Evolutionary conservation across 2,113 vertebrate species (phyloP), one percentile per base, ranked within the genome.

Genomic region (Thomomys bottae): DNA sequence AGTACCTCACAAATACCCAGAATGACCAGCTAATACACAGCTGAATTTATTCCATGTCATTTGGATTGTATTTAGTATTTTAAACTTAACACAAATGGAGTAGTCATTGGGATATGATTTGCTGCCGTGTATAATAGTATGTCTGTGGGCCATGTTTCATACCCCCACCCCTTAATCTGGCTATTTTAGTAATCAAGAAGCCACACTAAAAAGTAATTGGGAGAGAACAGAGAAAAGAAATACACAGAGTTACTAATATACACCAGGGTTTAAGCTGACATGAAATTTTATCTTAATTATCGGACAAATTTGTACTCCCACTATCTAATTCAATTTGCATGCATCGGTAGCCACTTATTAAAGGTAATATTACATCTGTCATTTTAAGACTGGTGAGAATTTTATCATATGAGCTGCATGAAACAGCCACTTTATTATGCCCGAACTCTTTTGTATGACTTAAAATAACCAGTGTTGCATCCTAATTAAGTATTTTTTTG

Each of bases 291-390:
- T 98, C 98, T 98, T 98, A 98, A 98, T 98, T 98, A 98, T 98
- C 95, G 24, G 97, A 97, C 97, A 98, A 98, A 98, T 98, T 98
- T 98, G 97, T 98, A 98, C 98, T 98, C 98, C 98, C 98, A 98
- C 98, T 98, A 98, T 98, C 98, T 98, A 98, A 98, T 98, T 98
- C 98, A 98, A 98, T 98, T 98, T 98, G 98, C 98, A 98, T 98
- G 98, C 98, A 98, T 98, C 98, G 97, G 98, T 98, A 98, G 97
- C 97, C 97, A 97, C 98, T 98, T 98, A 98, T 98, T 98, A 98
- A 98, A 98, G 98, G 98, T 98, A 98, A 98, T 98, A 98, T 98
- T 98, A 98, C 98, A 98, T 98, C 98, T 98, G 98, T 98, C 98
- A 98, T 98, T 98, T 98, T 98, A 98, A 98, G 97, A 98, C 97